phyloP scores from a whole-genome alignment of 2,797 vertebrate genomes.

The Serranus cabrilla region DNA sequence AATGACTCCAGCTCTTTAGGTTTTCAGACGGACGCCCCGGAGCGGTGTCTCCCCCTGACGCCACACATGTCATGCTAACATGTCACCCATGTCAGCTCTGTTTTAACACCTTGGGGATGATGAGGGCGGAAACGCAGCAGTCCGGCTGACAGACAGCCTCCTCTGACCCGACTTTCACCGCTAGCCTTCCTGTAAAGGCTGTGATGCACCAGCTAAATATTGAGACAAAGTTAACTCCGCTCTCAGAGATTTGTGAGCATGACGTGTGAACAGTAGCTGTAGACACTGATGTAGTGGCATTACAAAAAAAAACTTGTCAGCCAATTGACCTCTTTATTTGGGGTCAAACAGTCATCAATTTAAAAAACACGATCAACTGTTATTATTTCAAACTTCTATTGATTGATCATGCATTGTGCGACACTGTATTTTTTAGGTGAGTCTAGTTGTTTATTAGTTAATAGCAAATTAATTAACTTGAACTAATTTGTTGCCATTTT shows the following conservation, averaged over 20 bases:
- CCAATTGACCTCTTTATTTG: not conserved
- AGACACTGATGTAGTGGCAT: slow-evolving; percentile 3
- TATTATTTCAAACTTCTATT: not conserved
- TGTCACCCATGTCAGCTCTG: slow-evolving; percentile 65
- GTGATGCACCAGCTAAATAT: slow-evolving; percentile 43
- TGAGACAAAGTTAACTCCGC: slow-evolving; percentile 15
- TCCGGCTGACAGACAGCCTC: slow-evolving; percentile 68
- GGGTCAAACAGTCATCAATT: not conserved
- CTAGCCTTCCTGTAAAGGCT: slow-evolving; percentile 46
- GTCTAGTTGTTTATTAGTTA: not conserved
- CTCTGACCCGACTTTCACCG: slow-evolving; percentile 54
- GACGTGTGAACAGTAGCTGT: slow-evolving; percentile 2
- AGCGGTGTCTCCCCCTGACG: slow-evolving; percentile 53
- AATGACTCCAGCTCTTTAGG: slow-evolving; percentile 37
- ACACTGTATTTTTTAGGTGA: not conserved
- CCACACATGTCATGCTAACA: slow-evolving; percentile 68
- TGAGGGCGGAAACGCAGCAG: slow-evolving; percentile 36
- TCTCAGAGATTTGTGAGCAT: slow-evolving; percentile 16
- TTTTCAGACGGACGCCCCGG: slow-evolving; percentile 49
- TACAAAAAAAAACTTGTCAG: not conserved
- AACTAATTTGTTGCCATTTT: not conserved
- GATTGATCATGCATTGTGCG: not conserved
- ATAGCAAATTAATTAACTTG: not conserved
- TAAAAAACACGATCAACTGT: not conserved
- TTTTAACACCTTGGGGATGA: slow-evolving; percentile 70